Percentiles rank a stretch among this genome's conserved stretches.
Conservation (phyloP, 2,888 invertebrate genomes). For the Coleophora flavipennella region DNA sequence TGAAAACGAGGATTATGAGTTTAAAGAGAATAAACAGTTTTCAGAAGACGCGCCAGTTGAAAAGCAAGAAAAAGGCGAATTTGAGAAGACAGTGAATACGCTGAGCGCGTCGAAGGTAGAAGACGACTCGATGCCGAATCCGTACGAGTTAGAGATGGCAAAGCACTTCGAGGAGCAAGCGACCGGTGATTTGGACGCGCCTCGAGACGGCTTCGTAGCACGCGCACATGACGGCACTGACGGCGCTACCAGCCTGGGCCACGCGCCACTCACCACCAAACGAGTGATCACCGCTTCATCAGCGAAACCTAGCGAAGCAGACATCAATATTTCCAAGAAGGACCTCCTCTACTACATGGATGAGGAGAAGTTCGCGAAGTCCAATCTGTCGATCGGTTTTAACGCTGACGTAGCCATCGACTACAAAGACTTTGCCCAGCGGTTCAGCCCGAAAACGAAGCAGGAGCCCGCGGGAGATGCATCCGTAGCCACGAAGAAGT, state of each 20-base stretch:
- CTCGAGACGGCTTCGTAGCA: neutral
- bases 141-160: too few species aligned
- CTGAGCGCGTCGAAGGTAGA: too few species aligned
- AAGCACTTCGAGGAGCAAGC: neutral
- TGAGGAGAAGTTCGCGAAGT: conserved; percentile 12
- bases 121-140: too few species aligned
- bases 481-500: neutral
- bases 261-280: neutral
- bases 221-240: neutral
- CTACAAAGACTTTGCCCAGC: neutral
- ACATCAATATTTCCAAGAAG: conserved; percentile 12
- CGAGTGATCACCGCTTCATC: neutral
- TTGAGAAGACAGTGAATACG: too few species aligned
- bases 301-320: neutral
- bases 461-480: neutral
- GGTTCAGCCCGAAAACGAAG: neutral
- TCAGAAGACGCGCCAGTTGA: too few species aligned
- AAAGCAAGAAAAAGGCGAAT: too few species aligned
- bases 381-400: neutral
- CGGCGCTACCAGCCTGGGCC: neutral
- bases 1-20: too few species aligned
- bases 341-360: conserved; percentile 29
- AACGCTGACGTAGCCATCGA: neutral
- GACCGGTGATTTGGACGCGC: neutral
- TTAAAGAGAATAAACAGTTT: too few species aligned